Base-by-base conservation (phyloP, 2,113 vertebrate species). In the Nansenia antarctica region DNA sequence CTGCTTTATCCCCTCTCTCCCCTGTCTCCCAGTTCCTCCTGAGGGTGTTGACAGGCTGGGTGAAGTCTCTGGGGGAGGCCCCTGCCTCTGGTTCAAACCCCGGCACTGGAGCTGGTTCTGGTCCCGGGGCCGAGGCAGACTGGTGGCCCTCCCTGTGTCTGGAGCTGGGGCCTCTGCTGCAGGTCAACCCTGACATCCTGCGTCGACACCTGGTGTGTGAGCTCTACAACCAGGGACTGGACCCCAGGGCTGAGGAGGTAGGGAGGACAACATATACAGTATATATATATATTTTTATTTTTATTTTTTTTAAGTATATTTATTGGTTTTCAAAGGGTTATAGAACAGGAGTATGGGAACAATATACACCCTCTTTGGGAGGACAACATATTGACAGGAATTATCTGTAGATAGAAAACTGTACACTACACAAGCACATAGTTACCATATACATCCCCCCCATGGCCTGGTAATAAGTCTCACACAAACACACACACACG, bases 181-280 rank as follows among this genome's bases (percentile, higher is more conserved):
- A 99, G 72, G 90, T 99, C 42, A 94, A 87, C 20, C 93, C 95
- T 1, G 98, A 99, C 78, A 81, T 93, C 8, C 80, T 98, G 29
- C 88, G 76, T 39, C 90, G 96, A 72, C 96, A 99, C 83, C 92
- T 98, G 0, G 96, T 98, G 34, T 95, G 93, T 63, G 96, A 98
- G 66, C 94, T 99, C 1, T 99, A 98, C 80, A 98, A 84, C 89
- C 91, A 96, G 0, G 97, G 96, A 14, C 92, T 93, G 65, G 98
- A 99, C 90, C 92, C 84, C 29, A 82, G 95, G 0, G 97, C 93
- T 1, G 97, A 98, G 76, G 94, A 98, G 95, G 98, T 97, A 83
- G 31, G 11, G 0, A 4, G 24, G n/a, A n/a, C n/a, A n/a, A n/a
- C n/a, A n/a, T n/a, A n/a, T n/a, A n/a, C n/a, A n/a, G n/a, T n/a